phyloP scores from a whole-genome alignment of 2,888 invertebrate genomes.

The Pachymerium ferrugineum region DNA sequence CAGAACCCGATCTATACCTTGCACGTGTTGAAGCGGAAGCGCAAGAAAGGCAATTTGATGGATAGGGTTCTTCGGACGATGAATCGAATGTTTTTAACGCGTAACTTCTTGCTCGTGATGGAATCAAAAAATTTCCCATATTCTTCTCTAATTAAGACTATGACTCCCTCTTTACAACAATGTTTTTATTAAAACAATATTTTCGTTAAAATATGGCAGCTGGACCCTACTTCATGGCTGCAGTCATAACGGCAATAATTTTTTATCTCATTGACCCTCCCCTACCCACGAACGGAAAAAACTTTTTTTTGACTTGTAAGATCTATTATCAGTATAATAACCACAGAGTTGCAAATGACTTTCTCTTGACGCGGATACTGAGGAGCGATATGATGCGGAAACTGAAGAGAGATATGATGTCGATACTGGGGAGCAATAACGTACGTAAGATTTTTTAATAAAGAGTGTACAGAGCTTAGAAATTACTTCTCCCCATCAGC shows the following conservation, averaged over 20 bases:
- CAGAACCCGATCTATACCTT: slow-evolving; percentile 90
- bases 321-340: too few species aligned
- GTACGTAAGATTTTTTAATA: too few species aligned
- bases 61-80: slow-evolving; percentile 52
- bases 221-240: too few species aligned
- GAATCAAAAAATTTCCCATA: slow-evolving; percentile 94
- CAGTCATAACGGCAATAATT: too few species aligned
- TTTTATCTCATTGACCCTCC: neutral
- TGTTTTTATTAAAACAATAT: too few species aligned
- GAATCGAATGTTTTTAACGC: slow-evolving; percentile 65
- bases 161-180: slow-evolving; percentile 63
- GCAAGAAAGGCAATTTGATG: slow-evolving; percentile 67
- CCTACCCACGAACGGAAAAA: neutral
- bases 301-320: neutral
- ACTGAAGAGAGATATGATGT: too few species aligned
- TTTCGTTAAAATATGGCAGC: neutral
- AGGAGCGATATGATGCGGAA: too few species aligned
- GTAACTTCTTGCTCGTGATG: slow-evolving; percentile 83
- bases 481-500: neutral
- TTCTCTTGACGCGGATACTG: too few species aligned
- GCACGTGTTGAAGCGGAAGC: slow-evolving; percentile 95
- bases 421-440: too few species aligned
- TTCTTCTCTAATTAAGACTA: slow-evolving; percentile 64
- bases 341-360: too few species aligned
- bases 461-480: too few species aligned